phyloP scores from a whole-genome alignment of 2,113 vertebrate genomes.

The Chlorodrepanis virens region DNA sequence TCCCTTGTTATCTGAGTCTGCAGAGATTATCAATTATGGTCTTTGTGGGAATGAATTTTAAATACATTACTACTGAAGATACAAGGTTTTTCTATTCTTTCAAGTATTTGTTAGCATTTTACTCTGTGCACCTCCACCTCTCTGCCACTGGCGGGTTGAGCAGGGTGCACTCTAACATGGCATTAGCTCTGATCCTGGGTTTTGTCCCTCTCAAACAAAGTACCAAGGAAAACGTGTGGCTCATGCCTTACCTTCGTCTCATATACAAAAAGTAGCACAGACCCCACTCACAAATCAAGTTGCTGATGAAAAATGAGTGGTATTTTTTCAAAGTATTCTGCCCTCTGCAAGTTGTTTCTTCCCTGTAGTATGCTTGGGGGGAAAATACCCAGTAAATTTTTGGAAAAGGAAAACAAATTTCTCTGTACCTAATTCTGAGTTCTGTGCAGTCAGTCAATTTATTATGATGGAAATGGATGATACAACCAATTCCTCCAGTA shows the following conservation, averaged over 20 bases:
- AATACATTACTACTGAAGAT: not conserved
- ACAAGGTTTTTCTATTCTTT: not conserved
- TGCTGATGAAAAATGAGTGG: not conserved
- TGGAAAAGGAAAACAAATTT: not conserved
- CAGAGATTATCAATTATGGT: not conserved
- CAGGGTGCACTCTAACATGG: fast-evolving
- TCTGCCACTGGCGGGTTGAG: not conserved
- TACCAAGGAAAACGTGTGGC: not conserved
- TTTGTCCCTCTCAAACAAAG: not conserved
- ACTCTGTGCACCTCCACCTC: not conserved
- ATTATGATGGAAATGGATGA: not conserved
- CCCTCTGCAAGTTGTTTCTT: not conserved
- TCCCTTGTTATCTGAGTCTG: not conserved
- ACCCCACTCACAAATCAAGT: not conserved
- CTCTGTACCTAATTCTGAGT: not conserved
- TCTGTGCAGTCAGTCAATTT: not conserved
- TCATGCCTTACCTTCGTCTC: not conserved
- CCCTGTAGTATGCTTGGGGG: not conserved
- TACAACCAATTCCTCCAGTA: not conserved
- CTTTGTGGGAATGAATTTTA: not conserved
- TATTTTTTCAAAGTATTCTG: not conserved
- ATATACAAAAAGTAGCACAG: not conserved
- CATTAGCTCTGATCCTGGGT: not conserved
- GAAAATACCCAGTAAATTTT: not conserved
- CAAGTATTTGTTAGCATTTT: not conserved